Evolutionary conservation across 2,888 invertebrate species (phyloP).

Genomic region (Spatulosminthurus flaviceps): DNA sequence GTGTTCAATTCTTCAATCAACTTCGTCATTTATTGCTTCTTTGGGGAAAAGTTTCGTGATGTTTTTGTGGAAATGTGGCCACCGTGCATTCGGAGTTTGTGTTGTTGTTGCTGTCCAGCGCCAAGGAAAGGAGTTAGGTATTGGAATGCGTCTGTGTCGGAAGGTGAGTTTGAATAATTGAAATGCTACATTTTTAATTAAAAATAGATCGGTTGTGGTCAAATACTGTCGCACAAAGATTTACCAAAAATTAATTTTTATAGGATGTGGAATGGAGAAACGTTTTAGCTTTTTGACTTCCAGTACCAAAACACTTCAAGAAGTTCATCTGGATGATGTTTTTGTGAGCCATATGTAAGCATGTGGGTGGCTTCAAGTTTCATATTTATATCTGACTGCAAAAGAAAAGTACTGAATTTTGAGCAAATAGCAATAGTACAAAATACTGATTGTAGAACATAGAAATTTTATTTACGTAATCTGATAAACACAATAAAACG

Average conservation of each 20-base stretch:
- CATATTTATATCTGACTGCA: too few species aligned
- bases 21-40: conserved; percentile 57
- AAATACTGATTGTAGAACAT: too few species aligned
- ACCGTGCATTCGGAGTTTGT: conserved; percentile 24
- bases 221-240: too few species aligned
- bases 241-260: too few species aligned
- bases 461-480: too few species aligned
- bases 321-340: conserved; percentile 19
- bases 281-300: conserved; percentile 29
- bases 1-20: conserved; percentile 58
- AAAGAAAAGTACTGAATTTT: too few species aligned
- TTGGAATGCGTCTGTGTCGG: conserved; percentile 39
- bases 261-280: conserved; percentile 20
- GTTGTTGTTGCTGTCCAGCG: conserved; percentile 39
- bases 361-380: neutral
- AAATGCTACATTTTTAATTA: too few species aligned
- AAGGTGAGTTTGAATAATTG: conserved; percentile 25
- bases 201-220: too few species aligned
- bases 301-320: conserved; percentile 32
- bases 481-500: neutral
- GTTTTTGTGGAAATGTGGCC: conserved; percentile 50
- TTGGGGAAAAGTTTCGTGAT: conserved; percentile 56
- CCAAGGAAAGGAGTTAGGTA: conserved; percentile 1
- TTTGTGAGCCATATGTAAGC: conserved; percentile 32
- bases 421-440: too few species aligned